phyloP scores from a whole-genome alignment of 2,888 invertebrate species.

The Antheraea assamensis region DNA sequence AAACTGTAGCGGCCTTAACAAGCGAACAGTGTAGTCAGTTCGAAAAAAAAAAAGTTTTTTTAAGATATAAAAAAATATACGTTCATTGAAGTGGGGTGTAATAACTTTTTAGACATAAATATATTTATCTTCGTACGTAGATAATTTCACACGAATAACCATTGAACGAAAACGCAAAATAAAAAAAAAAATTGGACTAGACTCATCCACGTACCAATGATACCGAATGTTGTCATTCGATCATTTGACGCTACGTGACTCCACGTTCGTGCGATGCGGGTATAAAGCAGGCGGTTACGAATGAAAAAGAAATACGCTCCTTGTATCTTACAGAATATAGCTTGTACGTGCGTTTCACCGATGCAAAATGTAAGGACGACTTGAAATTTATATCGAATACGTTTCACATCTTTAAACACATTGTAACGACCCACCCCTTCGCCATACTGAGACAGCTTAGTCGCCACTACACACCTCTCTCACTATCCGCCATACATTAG shows the following conservation, averaged over 20 bases:
- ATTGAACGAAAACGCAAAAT: not conserved
- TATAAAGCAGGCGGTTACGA: not conserved
- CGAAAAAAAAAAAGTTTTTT: no score
- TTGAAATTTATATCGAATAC: slow-evolving; percentile 1
- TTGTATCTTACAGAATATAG: not conserved
- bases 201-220: not conserved
- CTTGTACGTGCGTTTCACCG: not conserved
- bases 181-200: not conserved
- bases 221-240: not conserved
- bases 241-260: not conserved
- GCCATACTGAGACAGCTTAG: no score
- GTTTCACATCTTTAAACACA: not conserved
- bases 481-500: no score
- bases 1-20: no score
- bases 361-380: not conserved
- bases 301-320: not conserved
- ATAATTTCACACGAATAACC: not conserved
- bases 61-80: no score
- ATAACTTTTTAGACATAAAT: no score
- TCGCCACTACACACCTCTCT: no score
- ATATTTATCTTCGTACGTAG: not conserved
- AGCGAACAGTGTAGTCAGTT: no score
- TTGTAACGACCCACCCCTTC: no score
- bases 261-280: not conserved
- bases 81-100: no score